phyloP scores from a whole-genome alignment of 2,113 vertebrate species.

The Sylvietta virens region DNA sequence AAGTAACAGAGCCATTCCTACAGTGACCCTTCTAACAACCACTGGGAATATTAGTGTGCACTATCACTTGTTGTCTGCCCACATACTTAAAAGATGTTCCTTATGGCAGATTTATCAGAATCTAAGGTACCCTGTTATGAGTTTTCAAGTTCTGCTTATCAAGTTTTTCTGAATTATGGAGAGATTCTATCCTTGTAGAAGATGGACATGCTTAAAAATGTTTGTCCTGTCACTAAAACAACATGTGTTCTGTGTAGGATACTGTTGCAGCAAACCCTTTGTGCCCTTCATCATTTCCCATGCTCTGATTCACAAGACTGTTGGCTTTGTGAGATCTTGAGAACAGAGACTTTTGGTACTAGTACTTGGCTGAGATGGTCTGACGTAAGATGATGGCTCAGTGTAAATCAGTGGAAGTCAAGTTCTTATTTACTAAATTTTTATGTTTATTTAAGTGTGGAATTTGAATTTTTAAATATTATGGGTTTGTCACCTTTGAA shows the following conservation, averaged over 20 bases:
- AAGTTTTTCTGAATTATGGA: neutral
- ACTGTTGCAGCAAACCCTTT: neutral
- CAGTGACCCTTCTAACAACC: neutral
- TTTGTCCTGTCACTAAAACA: neutral
- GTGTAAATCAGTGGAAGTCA: neutral
- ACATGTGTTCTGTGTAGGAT: neutral
- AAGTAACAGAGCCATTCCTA: neutral
- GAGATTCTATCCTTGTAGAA: neutral
- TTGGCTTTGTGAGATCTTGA: neutral
- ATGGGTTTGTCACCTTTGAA: neutral
- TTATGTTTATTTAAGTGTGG: neutral
- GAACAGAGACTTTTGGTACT: neutral
- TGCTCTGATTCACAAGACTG: neutral
- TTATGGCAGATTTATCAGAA: neutral
- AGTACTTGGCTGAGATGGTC: neutral
- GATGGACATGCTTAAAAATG: neutral
- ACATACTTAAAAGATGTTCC: neutral
- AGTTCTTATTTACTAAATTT: neutral
- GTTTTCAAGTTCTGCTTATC: neutral
- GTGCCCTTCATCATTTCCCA: neutral
- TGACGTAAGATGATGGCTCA: neutral
- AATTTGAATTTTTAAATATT: neutral
- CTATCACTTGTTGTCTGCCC: neutral
- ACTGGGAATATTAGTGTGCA: neutral
- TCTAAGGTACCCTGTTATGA: neutral